These are phyloP conservation scores for Urophycis tenuis DNA, from an alignment of 2,797 vertebrate species.

Conservation along the genomic window DNA sequence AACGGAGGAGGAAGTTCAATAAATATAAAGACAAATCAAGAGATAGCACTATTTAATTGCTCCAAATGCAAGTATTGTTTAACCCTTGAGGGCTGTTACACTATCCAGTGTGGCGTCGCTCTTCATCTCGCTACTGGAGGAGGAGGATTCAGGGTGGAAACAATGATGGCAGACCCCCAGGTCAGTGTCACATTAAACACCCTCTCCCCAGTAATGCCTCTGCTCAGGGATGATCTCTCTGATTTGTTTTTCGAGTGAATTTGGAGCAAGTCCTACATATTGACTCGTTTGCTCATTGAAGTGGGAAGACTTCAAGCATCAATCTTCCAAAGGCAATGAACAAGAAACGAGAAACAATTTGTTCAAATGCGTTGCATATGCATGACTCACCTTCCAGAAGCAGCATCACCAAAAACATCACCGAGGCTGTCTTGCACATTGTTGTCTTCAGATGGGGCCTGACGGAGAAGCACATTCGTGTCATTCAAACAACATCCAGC, in stretches of 20 bases:
- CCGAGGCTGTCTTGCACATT: conserved; percentile 44
- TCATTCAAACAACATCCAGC: conserved; percentile 13
- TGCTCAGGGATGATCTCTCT: no score
- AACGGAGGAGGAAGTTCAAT: not conserved
- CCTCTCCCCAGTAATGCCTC: no score
- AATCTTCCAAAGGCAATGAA: not conserved
- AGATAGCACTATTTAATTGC: not conserved
- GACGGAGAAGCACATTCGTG: conserved; percentile 8
- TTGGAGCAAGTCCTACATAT: no score
- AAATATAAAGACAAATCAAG: not conserved
- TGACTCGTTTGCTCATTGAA: not conserved
- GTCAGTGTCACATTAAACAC: no score
- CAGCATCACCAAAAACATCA: conserved; percentile 53
- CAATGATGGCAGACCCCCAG: no score
- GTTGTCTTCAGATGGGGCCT: not conserved
- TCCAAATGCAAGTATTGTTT: not conserved
- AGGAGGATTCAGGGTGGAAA: no score
- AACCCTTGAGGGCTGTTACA: not conserved
- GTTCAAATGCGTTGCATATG: not conserved
- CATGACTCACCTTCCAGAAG: conserved; percentile 62
- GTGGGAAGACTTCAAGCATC: not conserved
- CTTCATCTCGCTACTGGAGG: no score
- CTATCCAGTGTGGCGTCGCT: no score
- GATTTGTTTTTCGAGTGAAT: no score
- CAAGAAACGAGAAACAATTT: not conserved